Base-by-base conservation (phyloP, 2,888 invertebrate genomes). In the Cordilura impudica region DNA sequence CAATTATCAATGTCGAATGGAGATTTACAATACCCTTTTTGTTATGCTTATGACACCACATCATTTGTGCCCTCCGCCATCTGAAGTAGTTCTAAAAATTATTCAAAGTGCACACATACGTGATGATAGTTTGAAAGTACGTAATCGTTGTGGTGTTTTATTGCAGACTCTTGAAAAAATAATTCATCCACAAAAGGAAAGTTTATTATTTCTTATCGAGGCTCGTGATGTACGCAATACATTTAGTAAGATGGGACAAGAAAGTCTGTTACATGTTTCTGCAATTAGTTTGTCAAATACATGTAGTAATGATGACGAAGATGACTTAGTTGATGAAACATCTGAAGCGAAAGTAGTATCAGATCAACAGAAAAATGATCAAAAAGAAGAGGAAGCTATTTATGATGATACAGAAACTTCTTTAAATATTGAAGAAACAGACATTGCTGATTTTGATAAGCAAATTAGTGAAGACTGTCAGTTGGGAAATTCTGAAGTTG, bases 101-200 rank as follows among this genome's bases (percentile, higher is more conserved):
- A 45, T 87, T 7, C 69, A 78, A 54, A 81, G 47, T 4, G 86
- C 84, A 0, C 83, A 83, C n/a, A 67, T 82, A 2, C 73, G 80
- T 18, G 88, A 88, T 82, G 16, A 45, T 2, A 82, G 81, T 69
- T 19, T 54, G 0, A 60, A 70, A 2, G 84, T 86, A 5, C 82
- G 86, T 12, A 19, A 70, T 4, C 60, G 31, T 7, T 86, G 86
- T 60, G 60, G 61, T 0, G 49, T 80, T 12, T 65, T 83, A 51
- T 75, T 87, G 14, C 67, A 39, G 14, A 81, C 74, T 31, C 58
- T 87, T 4, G 87, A 87, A 70, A 86, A 85, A 66, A 67, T 85
- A 3, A 63, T 86, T 54, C 88, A 88, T 81, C 87, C 87, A 0
- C 84, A 86, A 81, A 88, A 87, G 63, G 86, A 86, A 26, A 78